phyloP scores from a whole-genome alignment of 2,113 vertebrate genomes.

The Prolemur simus region DNA sequence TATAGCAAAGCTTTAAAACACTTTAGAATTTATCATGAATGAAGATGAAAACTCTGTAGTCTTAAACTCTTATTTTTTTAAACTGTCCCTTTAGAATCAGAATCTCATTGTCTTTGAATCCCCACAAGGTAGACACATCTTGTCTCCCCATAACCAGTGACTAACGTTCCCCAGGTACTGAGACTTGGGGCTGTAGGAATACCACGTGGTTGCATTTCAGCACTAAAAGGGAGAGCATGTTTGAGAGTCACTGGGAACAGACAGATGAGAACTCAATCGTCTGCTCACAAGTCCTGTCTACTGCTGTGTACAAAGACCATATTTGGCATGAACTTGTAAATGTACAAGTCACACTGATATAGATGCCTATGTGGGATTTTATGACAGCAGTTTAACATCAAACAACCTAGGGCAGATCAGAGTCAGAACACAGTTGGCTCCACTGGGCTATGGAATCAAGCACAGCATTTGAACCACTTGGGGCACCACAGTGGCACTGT shows the following conservation, averaged over 20 bases:
- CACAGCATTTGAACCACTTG: background rate
- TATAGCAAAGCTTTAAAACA: background rate
- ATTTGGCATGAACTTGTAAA: background rate
- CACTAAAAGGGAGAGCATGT: background rate
- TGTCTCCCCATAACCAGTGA: background rate
- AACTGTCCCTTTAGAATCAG: background rate
- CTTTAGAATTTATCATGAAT: background rate
- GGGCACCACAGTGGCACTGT: background rate
- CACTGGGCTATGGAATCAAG: background rate
- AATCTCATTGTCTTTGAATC: background rate
- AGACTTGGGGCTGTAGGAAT: background rate
- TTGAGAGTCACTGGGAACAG: background rate
- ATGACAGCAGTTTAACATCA: background rate
- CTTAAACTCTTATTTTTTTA: background rate
- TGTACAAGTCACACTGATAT: background rate
- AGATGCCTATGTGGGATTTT: background rate
- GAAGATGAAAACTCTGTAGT: background rate
- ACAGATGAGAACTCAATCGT: background rate
- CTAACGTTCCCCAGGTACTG: background rate
- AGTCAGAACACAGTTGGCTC: background rate
- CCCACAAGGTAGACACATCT: background rate
- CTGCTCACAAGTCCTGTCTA: background rate
- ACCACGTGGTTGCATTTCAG: background rate
- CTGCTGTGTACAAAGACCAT: background rate
- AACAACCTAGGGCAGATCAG: background rate